These are phyloP conservation scores for Blastomussa wellsi DNA, from an alignment of 92 coral and sea anemone species.

Conservation along the genomic window DNA sequence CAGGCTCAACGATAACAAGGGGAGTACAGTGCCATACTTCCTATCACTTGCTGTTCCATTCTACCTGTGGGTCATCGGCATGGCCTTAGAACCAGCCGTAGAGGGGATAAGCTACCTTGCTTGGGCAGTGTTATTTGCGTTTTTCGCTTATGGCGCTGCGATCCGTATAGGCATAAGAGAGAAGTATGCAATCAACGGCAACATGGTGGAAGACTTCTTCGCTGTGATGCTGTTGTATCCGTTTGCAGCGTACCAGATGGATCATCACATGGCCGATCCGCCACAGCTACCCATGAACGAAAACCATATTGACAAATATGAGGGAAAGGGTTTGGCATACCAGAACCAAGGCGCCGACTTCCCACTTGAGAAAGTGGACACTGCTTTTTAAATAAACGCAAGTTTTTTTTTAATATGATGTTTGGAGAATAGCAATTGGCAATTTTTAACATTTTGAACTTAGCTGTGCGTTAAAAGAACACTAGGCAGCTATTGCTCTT, in stretches of 20 bases:
- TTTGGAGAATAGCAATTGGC: background rate
- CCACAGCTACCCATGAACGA: background rate
- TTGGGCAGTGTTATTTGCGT: slow-evolving; percentile 80
- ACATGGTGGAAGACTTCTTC: slow-evolving; percentile 80
- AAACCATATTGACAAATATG: background rate
- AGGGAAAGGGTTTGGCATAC: slow-evolving; percentile 1
- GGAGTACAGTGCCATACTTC: slow-evolving; percentile 47
- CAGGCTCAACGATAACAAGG: slow-evolving; percentile 47
- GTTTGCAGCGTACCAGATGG: slow-evolving; percentile 82
- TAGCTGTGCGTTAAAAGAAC: background rate
- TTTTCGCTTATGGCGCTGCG: slow-evolving; percentile 68
- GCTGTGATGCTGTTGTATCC: slow-evolving; percentile 85
- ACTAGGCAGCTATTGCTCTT: background rate
- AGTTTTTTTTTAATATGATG: background rate
- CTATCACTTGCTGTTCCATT: slow-evolving; percentile 68
- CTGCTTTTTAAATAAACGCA: slow-evolving; percentile 13
- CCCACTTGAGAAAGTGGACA: slow-evolving; percentile 32
- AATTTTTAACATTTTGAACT: background rate
- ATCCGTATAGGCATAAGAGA: slow-evolving; percentile 74
- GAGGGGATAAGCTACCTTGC: slow-evolving; percentile 81
- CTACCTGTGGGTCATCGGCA: slow-evolving; percentile 72
- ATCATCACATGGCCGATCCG: slow-evolving; percentile 58
- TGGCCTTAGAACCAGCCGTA: slow-evolving; percentile 64
- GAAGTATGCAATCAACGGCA: slow-evolving; percentile 74
- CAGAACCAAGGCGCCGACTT: slow-evolving; percentile 30